Conservation (phyloP, 2,113 vertebrate genomes). For the Spheniscus mendiculus region DNA sequence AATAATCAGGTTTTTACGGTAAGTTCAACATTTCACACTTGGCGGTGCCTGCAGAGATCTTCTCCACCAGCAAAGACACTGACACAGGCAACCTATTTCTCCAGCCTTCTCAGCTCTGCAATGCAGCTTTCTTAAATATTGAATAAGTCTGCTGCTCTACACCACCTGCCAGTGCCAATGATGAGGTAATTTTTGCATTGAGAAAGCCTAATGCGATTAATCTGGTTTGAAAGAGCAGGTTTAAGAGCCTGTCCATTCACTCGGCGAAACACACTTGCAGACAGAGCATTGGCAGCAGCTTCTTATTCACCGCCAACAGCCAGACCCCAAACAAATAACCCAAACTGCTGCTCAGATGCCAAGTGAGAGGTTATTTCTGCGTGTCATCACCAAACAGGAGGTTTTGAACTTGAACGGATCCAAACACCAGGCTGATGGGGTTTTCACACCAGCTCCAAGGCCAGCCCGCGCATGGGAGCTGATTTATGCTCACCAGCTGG, state of each 20-base stretch:
- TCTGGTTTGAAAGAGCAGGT: not conserved
- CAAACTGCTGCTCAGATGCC: not conserved
- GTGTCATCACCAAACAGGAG: not conserved
- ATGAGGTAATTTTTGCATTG: conserved; percentile 47
- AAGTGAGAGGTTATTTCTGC: not conserved
- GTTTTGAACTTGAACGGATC: not conserved
- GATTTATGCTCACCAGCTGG: not conserved
- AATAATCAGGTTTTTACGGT: not conserved
- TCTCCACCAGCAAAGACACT: conserved; percentile 51
- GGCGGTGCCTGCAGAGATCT: conserved; percentile 33
- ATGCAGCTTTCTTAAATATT: conserved; percentile 77
- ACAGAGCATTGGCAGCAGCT: accelerated
- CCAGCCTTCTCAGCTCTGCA: conserved; percentile 65
- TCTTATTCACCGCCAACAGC: not conserved
- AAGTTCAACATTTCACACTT: not conserved
- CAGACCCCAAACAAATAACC: not conserved
- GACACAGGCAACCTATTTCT: conserved; percentile 57
- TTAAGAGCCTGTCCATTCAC: not conserved
- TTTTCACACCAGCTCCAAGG: accelerated
- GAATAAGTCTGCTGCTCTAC: conserved; percentile 59
- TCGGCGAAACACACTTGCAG: accelerated
- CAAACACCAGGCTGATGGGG: not conserved
- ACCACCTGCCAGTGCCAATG: conserved; percentile 43
- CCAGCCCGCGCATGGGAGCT: accelerated
- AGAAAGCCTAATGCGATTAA: conserved; percentile 45